Conservation (phyloP, 2,888 invertebrate species). For the Oscheius sp. region DNA sequence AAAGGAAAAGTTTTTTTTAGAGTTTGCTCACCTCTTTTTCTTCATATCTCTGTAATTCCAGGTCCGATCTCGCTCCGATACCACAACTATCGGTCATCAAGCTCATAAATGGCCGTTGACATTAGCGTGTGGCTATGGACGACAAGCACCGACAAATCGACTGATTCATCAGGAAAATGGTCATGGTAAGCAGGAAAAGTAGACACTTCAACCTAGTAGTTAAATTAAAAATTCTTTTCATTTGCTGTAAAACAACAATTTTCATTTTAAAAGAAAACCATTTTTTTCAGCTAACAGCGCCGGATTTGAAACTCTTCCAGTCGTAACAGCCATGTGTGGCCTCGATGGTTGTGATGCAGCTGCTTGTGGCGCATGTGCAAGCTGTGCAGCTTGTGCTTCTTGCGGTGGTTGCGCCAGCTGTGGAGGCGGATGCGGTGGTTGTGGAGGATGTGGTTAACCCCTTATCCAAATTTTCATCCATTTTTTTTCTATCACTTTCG, state of each 20-base stretch:
- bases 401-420: slow-evolving; percentile 61
- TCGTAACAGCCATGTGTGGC: slow-evolving; percentile 55
- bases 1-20: neutral
- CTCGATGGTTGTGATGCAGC: slow-evolving; percentile 44
- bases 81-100: slow-evolving; percentile 65
- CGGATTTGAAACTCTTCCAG: slow-evolving; percentile 49
- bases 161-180: slow-evolving; percentile 28
- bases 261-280: neutral
- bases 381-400: slow-evolving; percentile 65
- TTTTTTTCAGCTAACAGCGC: slow-evolving; percentile 16
- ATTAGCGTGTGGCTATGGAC: slow-evolving; percentile 73
- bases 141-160: slow-evolving; percentile 42
- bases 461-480: neutral
- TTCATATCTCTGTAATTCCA: slow-evolving; percentile 1
- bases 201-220: too few relatives aligned
- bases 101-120: slow-evolving; percentile 71
- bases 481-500: neutral
- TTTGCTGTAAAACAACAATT: neutral
- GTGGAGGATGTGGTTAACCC: slow-evolving; percentile 25
- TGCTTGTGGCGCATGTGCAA: slow-evolving; percentile 60
- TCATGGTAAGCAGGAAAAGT: neutral
- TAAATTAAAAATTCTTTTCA: too few relatives aligned
- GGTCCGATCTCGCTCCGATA: slow-evolving; percentile 60
- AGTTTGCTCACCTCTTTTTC: too few relatives aligned
- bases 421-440: slow-evolving; percentile 49